Base-by-base conservation (phyloP, 2,797 vertebrate genomes). In the Anableps anableps region DNA sequence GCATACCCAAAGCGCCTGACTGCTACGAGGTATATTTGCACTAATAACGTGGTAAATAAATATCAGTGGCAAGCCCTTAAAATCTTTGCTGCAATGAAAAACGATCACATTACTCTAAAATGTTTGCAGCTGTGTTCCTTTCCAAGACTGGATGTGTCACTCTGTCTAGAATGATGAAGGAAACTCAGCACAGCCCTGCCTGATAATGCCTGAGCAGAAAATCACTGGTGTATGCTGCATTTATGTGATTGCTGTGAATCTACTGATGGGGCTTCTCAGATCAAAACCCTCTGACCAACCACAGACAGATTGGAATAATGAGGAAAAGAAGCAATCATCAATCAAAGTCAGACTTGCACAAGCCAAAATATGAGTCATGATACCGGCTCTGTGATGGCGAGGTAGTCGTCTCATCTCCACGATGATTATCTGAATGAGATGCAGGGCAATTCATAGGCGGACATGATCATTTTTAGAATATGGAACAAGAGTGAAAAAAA, bases 341-440 rank as follows among this genome's bases (percentile, higher is more conserved):
- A 78, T 89, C 79, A 87, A 77, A 77, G 76, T 85, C 83, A 79
- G 76, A 79, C 76, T 23, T 41, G 26, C 41, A 50, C 72, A 58
- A 5, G 31, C 53, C 75, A 73, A 71, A 76, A 80, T 72, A 14
- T 83, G 78, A 88, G 62, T 83, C 74, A 36, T 1, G 66, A 76
- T 55, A 38, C 43, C 0, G 10, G 34, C 43, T 45, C 64, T 60
- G 68, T 17, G 36, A 72, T 7, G 47, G 50, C 0, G 2, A 47
- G 21, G 72, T 53, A 14, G 70, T 58, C 6, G 2, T 43, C 78
- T 84, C 84, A 43, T 82, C 73, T 81, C 79, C n/a, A 16, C 43
- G 26, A 13, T 73, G 64, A 86, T 86, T 80, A 77, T 85, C n/a
- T 45, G 50, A 77, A 58, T 0, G 55, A 79, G 64, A 77, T 6